These are phyloP conservation scores for Gandaritis pyraliata DNA, from an alignment of 2,888 invertebrate species.

Conservation along the genomic window DNA sequence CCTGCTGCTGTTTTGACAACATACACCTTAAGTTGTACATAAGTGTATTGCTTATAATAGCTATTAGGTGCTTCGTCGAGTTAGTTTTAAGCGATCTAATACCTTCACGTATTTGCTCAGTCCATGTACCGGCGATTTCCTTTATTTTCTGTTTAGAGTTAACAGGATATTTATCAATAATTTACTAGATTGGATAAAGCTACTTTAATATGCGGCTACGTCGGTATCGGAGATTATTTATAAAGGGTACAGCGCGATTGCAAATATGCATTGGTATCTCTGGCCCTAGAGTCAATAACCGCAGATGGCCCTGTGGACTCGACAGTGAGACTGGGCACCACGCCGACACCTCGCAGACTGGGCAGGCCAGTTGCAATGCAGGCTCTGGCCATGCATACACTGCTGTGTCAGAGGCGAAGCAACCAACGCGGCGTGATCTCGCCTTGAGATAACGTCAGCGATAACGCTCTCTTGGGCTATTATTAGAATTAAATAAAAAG, in stretches of 20 bases:
- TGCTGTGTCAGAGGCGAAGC: conserved; percentile 45
- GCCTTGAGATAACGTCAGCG: conserved; percentile 80
- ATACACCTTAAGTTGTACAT: conserved; percentile 49
- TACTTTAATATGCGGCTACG: conserved; percentile 27
- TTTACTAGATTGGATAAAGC: conserved; percentile 29
- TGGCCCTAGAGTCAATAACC: conserved; percentile 52
- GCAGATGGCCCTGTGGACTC: conserved; percentile 43
- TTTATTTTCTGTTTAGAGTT: conserved; percentile 23
- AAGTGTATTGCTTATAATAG: conserved; percentile 3
- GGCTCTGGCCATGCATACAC: conserved; percentile 43
- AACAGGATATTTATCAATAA: conserved; percentile 27
- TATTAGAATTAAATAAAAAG: conserved; percentile 79
- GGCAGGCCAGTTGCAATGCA: conserved; percentile 37
- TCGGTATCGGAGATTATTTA: conserved; percentile 41
- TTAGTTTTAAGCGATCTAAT: not conserved
- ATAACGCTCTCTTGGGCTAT: conserved; percentile 75
- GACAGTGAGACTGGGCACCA: conserved; percentile 34
- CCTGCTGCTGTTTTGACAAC: conserved; percentile 82
- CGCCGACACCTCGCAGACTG: conserved; percentile 41
- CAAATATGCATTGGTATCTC: conserved; percentile 42
- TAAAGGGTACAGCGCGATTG: conserved; percentile 40
- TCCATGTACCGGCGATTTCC: conserved; percentile 6
- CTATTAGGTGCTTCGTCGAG: not conserved
- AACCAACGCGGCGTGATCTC: conserved; percentile 58
- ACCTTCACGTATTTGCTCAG: conserved; percentile 5